Conservation (phyloP, 2,113 vertebrate species). For the Perca fluviatilis region DNA sequence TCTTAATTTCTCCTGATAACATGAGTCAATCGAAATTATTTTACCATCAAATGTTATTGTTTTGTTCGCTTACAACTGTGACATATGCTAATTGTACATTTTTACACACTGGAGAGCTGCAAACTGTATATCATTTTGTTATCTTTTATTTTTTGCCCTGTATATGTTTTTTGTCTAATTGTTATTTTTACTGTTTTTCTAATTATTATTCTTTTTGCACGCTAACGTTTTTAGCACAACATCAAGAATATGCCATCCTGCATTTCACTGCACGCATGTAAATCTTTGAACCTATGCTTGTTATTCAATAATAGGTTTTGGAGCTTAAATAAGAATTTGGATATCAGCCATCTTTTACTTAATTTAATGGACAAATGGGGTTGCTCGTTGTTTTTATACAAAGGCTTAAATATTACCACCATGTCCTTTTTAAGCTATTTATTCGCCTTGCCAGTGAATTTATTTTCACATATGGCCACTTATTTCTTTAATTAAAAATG, state of each 20-base stretch:
- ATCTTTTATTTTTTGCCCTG: no score
- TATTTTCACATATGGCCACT: background rate
- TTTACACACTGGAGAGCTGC: background rate
- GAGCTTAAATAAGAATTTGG: background rate
- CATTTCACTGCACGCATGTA: background rate
- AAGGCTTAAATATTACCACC: background rate
- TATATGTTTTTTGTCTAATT: background rate
- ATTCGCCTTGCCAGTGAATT: background rate
- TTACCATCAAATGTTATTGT: no score
- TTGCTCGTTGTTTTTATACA: background rate
- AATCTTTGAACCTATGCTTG: background rate
- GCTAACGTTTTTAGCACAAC: background rate
- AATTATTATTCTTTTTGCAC: no score
- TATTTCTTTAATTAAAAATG: background rate
- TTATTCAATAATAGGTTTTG: background rate
- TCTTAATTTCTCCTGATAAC: background rate
- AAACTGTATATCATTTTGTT: background rate
- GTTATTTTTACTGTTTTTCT: background rate
- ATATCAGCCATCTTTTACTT: background rate
- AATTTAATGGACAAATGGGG: no score
- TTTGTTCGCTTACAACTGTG: background rate
- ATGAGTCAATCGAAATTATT: background rate
- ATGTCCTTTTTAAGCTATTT: background rate
- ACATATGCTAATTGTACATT: background rate
- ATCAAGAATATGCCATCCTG: background rate